Conservation (phyloP, 2,113 vertebrate genomes). For the Oplegnathus fasciatus region DNA sequence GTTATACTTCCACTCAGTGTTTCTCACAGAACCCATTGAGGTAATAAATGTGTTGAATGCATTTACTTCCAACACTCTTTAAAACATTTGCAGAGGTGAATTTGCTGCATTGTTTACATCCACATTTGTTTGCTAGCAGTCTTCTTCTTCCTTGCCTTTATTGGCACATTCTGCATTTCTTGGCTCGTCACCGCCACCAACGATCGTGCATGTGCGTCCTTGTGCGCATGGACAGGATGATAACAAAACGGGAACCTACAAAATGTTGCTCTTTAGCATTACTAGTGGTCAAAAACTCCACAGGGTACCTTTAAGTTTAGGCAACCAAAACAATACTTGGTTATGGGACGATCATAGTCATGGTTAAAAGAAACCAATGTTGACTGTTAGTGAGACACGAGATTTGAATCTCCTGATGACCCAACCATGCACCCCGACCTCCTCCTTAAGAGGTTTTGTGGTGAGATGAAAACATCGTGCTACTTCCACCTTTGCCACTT, state of each 20-base stretch:
- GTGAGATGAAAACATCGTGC: background rate
- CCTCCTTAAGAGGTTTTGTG: background rate
- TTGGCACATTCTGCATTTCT: background rate
- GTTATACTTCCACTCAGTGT: background rate
- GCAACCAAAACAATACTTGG: background rate
- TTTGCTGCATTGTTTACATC: background rate
- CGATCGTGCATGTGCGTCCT: background rate
- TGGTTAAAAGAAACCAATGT: background rate
- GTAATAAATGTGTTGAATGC: background rate
- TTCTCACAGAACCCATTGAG: background rate
- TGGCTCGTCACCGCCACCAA: background rate
- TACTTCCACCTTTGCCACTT: background rate
- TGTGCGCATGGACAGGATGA: background rate
- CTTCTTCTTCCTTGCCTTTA: background rate
- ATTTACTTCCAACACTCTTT: background rate
- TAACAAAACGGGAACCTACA: background rate
- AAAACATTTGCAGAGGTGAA: background rate
- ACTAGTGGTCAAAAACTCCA: background rate
- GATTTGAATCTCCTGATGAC: background rate
- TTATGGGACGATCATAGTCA: background rate
- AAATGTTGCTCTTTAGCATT: background rate
- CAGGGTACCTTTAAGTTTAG: background rate
- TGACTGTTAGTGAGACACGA: background rate
- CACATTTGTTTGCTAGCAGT: background rate
- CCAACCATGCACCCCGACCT: background rate